Conservation (phyloP, 2,888 invertebrate genomes). For the Cephus spinipes region DNA sequence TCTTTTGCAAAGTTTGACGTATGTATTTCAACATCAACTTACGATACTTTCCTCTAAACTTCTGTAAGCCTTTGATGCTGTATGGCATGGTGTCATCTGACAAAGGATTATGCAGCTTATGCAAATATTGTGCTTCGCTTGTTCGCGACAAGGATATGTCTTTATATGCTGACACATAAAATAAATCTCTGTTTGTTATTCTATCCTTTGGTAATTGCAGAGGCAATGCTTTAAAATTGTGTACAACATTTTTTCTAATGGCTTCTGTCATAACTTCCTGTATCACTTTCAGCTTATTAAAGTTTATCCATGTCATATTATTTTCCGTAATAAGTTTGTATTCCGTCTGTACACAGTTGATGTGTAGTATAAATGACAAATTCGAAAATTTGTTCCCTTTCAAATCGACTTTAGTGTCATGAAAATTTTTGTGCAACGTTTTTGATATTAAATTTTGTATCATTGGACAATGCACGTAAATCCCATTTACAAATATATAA, state of each 20-base stretch:
- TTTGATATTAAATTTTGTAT: not conserved
- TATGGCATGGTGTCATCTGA: not conserved
- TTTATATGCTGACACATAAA: not conserved
- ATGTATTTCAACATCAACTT: not conserved
- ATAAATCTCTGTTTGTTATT: not conserved
- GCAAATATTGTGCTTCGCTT: not conserved
- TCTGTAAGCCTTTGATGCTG: not conserved
- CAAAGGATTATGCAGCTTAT: not conserved
- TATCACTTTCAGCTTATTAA: not conserved
- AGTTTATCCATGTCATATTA: not conserved
- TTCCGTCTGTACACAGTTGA: not conserved
- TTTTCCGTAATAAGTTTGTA: not conserved
- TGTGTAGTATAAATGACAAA: not conserved
- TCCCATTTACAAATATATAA: not conserved
- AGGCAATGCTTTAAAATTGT: not conserved
- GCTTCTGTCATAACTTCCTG: not conserved
- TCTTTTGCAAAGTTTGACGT: not conserved
- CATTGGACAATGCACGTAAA: not conserved
- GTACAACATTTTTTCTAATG: not conserved
- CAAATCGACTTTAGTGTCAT: not conserved
- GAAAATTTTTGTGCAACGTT: not conserved
- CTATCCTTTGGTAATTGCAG: not conserved
- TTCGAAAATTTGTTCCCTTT: not conserved
- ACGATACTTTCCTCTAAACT: not conserved
- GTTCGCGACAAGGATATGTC: not conserved